These are phyloP conservation scores for Zeus faber DNA, from an alignment of 2,113 vertebrate species.

Conservation along the genomic window DNA sequence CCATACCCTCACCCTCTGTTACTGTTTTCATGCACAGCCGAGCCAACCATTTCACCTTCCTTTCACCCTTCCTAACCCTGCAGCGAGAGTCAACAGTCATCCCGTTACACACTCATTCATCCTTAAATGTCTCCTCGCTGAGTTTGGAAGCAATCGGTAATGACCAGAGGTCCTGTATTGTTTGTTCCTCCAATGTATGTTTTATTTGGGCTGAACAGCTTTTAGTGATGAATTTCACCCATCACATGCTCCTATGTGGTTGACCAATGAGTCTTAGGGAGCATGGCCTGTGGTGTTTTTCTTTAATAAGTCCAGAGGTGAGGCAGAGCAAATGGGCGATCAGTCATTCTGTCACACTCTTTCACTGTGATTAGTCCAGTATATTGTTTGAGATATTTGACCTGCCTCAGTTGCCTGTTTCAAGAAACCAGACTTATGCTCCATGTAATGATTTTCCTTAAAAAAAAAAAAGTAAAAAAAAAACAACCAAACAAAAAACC, in stretches of 20 bases:
- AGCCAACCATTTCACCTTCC: conserved; percentile 21
- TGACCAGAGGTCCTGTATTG: conserved; percentile 41
- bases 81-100: conserved; percentile 50
- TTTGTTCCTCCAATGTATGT: conserved; percentile 39
- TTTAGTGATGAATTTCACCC: conserved; percentile 65
- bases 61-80: conserved; percentile 28
- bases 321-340: conserved; percentile 58
- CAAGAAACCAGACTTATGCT: conserved; percentile 19
- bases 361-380: conserved; percentile 49
- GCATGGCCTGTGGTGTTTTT: conserved; percentile 61
- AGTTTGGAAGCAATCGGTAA: conserved; percentile 44
- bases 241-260: conserved; percentile 46
- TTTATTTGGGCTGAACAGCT: conserved; percentile 49
- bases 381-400: conserved; percentile 49
- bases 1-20: conserved; percentile 26
- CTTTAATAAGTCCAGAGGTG: conserved; percentile 73
- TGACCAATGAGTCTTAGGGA: conserved; percentile 58
- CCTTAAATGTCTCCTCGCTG: conserved; percentile 29
- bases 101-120: conserved; percentile 28
- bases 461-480: too few relatives aligned
- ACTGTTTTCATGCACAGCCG: conserved; percentile 36
- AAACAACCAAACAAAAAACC: too few relatives aligned
- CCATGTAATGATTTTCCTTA: conserved; percentile 10
- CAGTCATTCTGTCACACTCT: conserved; percentile 63
- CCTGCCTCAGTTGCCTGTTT: conserved; percentile 31